Evolutionary conservation across 2,888 invertebrate species (phyloP).

Genomic region (Agrochola circellaris): DNA sequence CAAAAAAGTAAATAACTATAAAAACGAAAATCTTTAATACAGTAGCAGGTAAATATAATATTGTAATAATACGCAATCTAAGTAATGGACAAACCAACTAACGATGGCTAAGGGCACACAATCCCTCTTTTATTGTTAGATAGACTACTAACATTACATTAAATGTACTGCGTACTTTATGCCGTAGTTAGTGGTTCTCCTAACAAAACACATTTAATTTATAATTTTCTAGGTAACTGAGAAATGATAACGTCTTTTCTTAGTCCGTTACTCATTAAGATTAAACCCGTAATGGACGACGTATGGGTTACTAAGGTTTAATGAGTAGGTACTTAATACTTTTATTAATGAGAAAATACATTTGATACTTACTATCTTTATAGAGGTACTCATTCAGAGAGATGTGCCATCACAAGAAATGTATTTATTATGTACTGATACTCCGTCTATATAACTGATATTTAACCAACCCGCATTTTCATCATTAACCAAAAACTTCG

Average conservation of each 20-base stretch:
- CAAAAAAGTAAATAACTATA: not conserved
- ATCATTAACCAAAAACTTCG: not conserved
- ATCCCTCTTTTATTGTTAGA: constrained; percentile 28
- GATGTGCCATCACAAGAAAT: not conserved
- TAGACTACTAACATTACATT: constrained; percentile 28
- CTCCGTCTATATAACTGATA: not conserved
- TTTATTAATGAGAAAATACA: constrained; percentile 8
- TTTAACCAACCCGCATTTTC: not conserved
- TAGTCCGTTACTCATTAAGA: constrained; percentile 29
- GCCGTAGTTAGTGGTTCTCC: constrained; percentile 23
- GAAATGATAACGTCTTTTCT: constrained; percentile 27
- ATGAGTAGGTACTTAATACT: constrained; percentile 1
- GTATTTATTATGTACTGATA: not conserved
- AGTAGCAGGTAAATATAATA: constrained; percentile 15
- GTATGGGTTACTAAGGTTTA: constrained; percentile 12
- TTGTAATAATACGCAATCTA: constrained; percentile 13
- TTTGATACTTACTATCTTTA: not conserved
- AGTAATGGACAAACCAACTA: constrained; percentile 16
- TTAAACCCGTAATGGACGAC: constrained; percentile 32
- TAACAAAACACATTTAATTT: constrained; percentile 48
- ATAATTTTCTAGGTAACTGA: constrained; percentile 37
- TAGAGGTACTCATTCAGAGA: not conserved
- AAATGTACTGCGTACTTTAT: constrained; percentile 25
- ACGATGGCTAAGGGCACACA: not conserved
- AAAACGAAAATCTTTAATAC: not conserved